Base-by-base conservation (phyloP, 2,797 vertebrate genomes). In the Poeciliopsis gracilis region DNA sequence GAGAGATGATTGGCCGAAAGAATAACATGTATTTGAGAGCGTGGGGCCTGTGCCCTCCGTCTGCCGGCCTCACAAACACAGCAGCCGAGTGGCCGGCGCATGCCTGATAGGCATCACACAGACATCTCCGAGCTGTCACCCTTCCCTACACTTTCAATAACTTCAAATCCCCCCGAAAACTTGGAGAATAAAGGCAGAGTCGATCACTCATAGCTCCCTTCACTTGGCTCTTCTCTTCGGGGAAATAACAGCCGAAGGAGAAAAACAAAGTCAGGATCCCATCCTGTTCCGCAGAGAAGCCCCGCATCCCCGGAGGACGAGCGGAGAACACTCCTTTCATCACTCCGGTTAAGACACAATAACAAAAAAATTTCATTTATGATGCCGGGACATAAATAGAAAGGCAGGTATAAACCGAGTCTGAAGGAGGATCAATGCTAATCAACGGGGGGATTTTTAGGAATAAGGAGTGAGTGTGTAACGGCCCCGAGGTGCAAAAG, bases 241-340 rank as follows among this genome's bases (percentile, higher is more conserved):
- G 94, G 94, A 94, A 94, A 94, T 94, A 94, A 93, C 89, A 92
- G 89, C 88, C 80, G 88, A 90, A 91, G 92, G 90, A 92, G 90
- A 88, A 91, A 93, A 94, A 94, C 91, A 90, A 91, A 93, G 93
- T 92, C 90, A 92, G 92, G 90, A 92, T 91, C 88, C 86, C 88
- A 79, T 86, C 89, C 85, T 82, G 87, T 87, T 77, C 83, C 38
- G 53, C 77, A 73, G 80, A 87, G 83, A 86, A 86, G 85, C 88
- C 78, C 75, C 0, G 74, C 84, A 23, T 86, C 82, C 91, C 88
- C 70, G 45, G 77, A 92, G 91, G 90, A 88, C 83, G 8, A 0
- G 61, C 59, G 86, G 81, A 88, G 88, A 88, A 84, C 80, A 77
- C 86, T 84, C 59, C 89, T 90, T 90, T 90, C 90, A 94, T 93